phyloP scores from a whole-genome alignment of 2,888 invertebrate genomes.

The Eilema sororculum region DNA sequence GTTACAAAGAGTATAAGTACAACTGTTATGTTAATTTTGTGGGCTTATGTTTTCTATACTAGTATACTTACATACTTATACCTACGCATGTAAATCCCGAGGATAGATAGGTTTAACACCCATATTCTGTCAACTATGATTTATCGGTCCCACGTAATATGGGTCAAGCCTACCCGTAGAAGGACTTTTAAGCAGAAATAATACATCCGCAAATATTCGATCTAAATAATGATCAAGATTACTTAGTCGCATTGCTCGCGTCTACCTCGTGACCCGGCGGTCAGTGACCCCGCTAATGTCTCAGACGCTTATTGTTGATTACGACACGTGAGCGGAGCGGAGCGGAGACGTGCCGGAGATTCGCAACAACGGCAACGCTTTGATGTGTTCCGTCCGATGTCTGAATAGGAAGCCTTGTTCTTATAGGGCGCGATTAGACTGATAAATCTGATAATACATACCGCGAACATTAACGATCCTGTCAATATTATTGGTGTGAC shows the following conservation, averaged over 20 bases:
- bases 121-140: no score
- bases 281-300: slow-evolving; percentile 64
- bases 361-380: slow-evolving; percentile 22
- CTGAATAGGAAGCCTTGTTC: not conserved
- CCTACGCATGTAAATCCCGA: no score
- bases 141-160: no score
- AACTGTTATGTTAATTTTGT: not conserved
- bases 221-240: slow-evolving; percentile 13
- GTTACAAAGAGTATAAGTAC: not conserved
- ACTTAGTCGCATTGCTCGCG: slow-evolving; percentile 7
- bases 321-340: slow-evolving; percentile 46
- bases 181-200: not conserved
- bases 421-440: not conserved
- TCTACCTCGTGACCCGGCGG: slow-evolving; percentile 51
- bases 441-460: no score
- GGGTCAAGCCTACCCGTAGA: not conserved
- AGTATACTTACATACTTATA: no score
- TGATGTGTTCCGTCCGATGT: slow-evolving; percentile 1
- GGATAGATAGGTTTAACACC: no score
- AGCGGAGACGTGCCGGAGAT: slow-evolving; percentile 28
- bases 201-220: slow-evolving; percentile 1
- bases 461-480: no score
- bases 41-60: not conserved
- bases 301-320: slow-evolving; percentile 64
- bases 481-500: no score